phyloP scores from a whole-genome alignment of 1,140 invertebrate genomes.

The Drosophila kanapiae region DNA sequence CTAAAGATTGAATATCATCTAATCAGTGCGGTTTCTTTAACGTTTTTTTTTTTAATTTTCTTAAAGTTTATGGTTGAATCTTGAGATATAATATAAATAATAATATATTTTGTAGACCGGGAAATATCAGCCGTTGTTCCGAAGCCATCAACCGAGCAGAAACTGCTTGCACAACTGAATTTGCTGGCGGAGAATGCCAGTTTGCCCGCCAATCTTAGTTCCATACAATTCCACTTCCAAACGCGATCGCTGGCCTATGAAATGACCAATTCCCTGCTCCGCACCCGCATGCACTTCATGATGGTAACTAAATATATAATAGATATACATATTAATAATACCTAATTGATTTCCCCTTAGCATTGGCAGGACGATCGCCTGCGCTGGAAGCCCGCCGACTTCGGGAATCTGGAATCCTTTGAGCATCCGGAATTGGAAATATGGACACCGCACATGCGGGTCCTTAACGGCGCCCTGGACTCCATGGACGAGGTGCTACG shows the following conservation, averaged over 20 bases:
- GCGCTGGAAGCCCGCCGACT: conserved; percentile 57
- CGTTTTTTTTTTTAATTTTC: too few species aligned
- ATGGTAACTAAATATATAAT: conserved; percentile 37
- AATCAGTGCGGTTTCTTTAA: neutral
- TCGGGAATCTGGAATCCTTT: conserved; percentile 29
- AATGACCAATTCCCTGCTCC: conserved; percentile 50
- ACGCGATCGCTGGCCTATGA: conserved; percentile 67
- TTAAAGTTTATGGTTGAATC: too few species aligned
- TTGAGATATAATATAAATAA: too few species aligned
- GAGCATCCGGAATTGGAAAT: conserved; percentile 48
- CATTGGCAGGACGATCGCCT: conserved; percentile 67
- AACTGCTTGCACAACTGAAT: conserved; percentile 47
- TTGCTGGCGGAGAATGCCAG: conserved; percentile 56
- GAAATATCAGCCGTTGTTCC: conserved; percentile 45
- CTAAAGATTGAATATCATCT: too few species aligned
- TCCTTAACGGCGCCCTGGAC: conserved; percentile 63
- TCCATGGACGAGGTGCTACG: conserved; percentile 24
- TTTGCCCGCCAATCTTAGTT: conserved; percentile 57
- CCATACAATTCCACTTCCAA: conserved; percentile 69
- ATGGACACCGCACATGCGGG: conserved; percentile 65
- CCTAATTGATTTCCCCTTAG: neutral
- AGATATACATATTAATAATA: neutral
- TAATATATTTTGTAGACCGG: conserved; percentile 6
- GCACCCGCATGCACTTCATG: conserved; percentile 58
- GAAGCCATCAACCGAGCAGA: conserved; percentile 13